Conservation (phyloP, 2,113 vertebrate species). For the Piprites chloris region DNA sequence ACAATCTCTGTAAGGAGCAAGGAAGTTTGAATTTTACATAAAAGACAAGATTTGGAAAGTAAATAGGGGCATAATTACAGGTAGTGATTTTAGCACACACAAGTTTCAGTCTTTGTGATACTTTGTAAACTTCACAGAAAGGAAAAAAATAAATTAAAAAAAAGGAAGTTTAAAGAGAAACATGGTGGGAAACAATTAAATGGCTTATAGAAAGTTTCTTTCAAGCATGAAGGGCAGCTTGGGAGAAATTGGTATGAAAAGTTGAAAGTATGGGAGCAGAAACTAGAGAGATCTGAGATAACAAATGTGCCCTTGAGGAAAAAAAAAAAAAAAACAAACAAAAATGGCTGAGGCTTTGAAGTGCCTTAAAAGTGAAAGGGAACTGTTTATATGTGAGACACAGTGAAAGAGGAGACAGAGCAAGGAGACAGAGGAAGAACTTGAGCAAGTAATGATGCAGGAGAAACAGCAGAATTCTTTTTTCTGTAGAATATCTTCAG, state of each 20-base stretch:
- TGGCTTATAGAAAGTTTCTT: neutral
- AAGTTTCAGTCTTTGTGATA: neutral
- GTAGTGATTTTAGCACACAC: neutral
- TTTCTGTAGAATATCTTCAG: neutral
- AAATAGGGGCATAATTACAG: neutral
- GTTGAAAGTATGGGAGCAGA: neutral
- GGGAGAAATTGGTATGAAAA: neutral
- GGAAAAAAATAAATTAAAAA: too few species aligned
- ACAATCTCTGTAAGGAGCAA: neutral
- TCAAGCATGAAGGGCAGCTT: neutral
- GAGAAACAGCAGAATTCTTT: neutral
- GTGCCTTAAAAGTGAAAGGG: neutral
- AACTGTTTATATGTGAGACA: neutral
- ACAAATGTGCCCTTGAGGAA: neutral
- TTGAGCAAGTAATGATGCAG: neutral
- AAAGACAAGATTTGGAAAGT: neutral
- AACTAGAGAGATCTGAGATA: neutral
- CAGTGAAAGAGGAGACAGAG: neutral
- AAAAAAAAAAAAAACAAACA: neutral
- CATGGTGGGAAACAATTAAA: neutral
- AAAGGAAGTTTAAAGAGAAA: neutral
- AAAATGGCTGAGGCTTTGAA: neutral
- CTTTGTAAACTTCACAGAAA: neutral
- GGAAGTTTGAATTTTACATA: neutral
- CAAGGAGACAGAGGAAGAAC: neutral